These are phyloP conservation scores for Cosmopolites sordidus DNA, from an alignment of 2,888 invertebrate genomes.

Conservation along the genomic window DNA sequence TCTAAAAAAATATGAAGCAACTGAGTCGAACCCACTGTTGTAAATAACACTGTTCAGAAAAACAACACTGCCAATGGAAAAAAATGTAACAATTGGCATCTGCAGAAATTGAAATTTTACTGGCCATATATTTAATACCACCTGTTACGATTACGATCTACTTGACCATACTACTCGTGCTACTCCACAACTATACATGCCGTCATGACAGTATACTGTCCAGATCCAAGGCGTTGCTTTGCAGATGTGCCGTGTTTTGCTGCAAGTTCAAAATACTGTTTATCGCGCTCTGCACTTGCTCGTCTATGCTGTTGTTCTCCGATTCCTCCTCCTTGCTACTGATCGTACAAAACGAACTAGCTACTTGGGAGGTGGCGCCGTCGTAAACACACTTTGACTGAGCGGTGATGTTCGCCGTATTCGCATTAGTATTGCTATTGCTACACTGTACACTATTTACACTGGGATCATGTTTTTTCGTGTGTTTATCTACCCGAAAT, in stretches of 20 bases:
- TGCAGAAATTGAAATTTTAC: no score
- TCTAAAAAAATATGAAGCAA: no score
- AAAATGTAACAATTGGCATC: no score
- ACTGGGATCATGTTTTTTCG: constrained; percentile 32
- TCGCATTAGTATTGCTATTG: constrained; percentile 25
- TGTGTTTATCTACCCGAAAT: constrained; percentile 48
- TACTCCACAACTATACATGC: constrained; percentile 29
- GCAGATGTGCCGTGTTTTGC: constrained; percentile 49
- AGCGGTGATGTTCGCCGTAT: background rate
- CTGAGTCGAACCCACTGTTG: no score
- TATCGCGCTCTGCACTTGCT: constrained; percentile 76
- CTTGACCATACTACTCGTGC: background rate
- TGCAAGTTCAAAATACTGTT: constrained; percentile 74
- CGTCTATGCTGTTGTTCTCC: constrained; percentile 61
- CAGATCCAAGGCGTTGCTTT: constrained; percentile 47
- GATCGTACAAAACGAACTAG: constrained; percentile 11
- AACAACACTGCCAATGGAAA: no score
- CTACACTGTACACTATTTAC: constrained; percentile 34
- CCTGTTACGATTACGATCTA: no score
- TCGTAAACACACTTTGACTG: constrained; percentile 22
- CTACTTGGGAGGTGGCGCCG: constrained; percentile 16
- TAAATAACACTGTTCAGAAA: no score
- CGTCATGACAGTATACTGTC: constrained; percentile 51
- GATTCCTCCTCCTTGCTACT: constrained; percentile 35
- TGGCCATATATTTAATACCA: no score